phyloP scores from a whole-genome alignment of 2,797 vertebrate species.

The Anolis apletophallus region DNA sequence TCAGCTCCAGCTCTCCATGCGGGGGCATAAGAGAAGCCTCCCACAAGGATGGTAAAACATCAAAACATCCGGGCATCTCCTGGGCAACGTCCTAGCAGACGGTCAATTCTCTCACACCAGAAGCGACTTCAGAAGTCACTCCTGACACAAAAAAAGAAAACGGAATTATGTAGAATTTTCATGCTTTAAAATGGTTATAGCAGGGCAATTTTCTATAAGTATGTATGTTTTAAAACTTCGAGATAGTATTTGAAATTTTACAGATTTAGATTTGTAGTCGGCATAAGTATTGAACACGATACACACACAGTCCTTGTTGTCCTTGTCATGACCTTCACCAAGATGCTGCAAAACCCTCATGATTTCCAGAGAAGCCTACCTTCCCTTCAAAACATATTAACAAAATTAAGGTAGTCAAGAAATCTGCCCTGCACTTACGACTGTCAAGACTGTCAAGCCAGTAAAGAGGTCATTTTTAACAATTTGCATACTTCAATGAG shows the following conservation, averaged over 20 bases:
- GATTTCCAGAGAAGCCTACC: constrained; percentile 20
- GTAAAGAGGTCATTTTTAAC: constrained; percentile 7
- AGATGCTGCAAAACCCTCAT: not conserved
- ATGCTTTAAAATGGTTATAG: not conserved
- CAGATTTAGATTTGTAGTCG: not conserved
- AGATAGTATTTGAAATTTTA: constrained; percentile 2
- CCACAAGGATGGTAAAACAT: too few relatives aligned
- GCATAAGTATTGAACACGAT: not conserved
- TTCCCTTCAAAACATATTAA: not conserved
- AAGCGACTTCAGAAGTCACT: not conserved
- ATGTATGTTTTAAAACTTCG: not conserved
- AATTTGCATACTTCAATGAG: constrained; percentile 3
- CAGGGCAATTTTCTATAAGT: not conserved
- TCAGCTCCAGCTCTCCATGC: too few relatives aligned
- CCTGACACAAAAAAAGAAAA: too few relatives aligned
- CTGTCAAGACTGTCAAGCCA: not conserved
- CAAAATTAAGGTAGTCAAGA: not conserved
- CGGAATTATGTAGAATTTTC: too few relatives aligned
- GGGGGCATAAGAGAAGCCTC: too few relatives aligned
- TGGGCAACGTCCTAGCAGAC: too few relatives aligned
- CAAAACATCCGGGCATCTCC: too few relatives aligned
- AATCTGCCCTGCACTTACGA: not conserved
- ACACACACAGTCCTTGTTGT: not conserved
- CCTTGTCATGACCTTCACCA: constrained; percentile 45
- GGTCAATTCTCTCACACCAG: too few relatives aligned